Evolutionary conservation across 2,888 invertebrate genomes (phyloP), one percentile per base, ranked within the genome.

Genomic region (Zelleria hepariella): DNA sequence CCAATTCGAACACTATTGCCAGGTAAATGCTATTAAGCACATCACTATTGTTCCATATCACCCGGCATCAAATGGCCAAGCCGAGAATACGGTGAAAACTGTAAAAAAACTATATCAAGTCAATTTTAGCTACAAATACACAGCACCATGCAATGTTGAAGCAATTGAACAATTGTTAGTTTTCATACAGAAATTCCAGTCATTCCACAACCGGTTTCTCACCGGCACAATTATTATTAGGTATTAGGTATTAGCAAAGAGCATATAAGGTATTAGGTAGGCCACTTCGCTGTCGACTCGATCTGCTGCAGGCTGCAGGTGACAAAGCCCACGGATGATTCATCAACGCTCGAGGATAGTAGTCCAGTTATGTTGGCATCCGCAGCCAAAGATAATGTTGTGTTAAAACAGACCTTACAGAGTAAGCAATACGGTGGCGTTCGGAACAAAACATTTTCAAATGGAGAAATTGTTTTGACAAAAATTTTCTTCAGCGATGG

Each of bases 101-200:
- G 42, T 66, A n/a, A 26, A 66, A 66, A 57, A 63, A 52, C 32
- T 62, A 59, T 2, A n/a, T 66, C 18, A 65, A 64, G 58, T 27
- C 32, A 8, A 51, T 63, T 21, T 23, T 62, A 48, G n/a, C 20
- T 7, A 49, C 56, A 26, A 58, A 58, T 8, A 25, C 1, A 15
- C 20, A 20, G 3, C 53, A 48, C 18, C 25, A 49, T 49, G 15
- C 1, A 27, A 15, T 62, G 10, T 18, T 10, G n/a, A n/a, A 42
- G 18, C 62, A 62, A 58, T 56, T 66, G 26, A 58, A 60, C 42
- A 58, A 58, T 7, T 60, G 61, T 57, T 59, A 62, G 32, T 66
- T 64, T 56, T 51, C 60, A 23, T 61, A 63, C 54, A 49, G 62
- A 10, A 66, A 63, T 52, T 60, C 63, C 0, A 54, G 47, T 20